Base-by-base conservation (phyloP, 2,113 vertebrate genomes). In the Trogon melanurus region DNA sequence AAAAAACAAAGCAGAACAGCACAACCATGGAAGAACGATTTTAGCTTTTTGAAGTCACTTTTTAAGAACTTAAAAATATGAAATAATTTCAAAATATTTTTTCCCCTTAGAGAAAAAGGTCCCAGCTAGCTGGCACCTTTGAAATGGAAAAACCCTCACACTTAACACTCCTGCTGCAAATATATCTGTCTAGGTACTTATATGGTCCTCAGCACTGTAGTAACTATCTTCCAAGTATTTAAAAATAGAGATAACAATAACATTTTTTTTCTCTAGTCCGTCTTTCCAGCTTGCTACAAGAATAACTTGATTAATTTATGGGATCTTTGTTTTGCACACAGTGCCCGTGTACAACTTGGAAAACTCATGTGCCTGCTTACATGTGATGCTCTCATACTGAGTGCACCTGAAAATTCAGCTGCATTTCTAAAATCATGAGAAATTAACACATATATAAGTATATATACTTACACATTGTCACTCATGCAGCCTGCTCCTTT, bases 171-270 rank as follows among this genome's bases (percentile, higher is more conserved):
- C 29, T 89, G 56, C 65, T 78, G 14, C 64, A 73, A 47, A 8
- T 73, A 17, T 50, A 58, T 95, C 85, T 86, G 48, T 74, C 67
- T 85, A 86, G 90, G 79, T 96, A 96, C 96, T 96, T 96, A 94
- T 95, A 97, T 96, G 93, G 95, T 81, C 30, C 83, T 95, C 34
- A 61, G 56, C 50, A 89, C 70, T 14, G 10, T 36, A 75, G 61
- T 93, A 72, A 93, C 83, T 81, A 36, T 67, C 65, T 94, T 96
- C 95, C 93, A 93, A 97, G 83, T 65, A 61, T 91, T 95, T 97
- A 96, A 97, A 97, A 97, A 95, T 96, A 96, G 95, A 86, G 69
- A 93, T 95, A 94, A 93, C 88, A 96, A 96, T 95, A 96, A 96
- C 93, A 96, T 36, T 72, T 53, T 88, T 83, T 92, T 53, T n/a